phyloP scores from a whole-genome alignment of 2,797 vertebrate species.

The Triplophysa bombifrons region DNA sequence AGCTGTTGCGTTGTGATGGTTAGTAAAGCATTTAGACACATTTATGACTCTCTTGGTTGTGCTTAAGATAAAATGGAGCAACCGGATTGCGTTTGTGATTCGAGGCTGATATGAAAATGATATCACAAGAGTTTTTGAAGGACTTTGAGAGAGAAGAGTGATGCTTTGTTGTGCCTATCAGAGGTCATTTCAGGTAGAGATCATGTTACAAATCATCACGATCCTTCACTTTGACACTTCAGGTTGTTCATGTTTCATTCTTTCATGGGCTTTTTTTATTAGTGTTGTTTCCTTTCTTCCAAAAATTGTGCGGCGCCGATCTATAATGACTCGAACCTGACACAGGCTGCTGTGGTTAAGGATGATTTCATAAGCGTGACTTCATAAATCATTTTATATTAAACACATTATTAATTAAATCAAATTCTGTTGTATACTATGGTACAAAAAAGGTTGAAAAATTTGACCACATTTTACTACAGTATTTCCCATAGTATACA shows the following conservation, averaged over 20 bases:
- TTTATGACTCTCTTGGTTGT: constrained; percentile 4
- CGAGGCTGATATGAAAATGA: not conserved
- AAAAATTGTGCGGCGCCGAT: not conserved
- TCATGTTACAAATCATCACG: not conserved
- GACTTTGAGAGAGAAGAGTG: not conserved
- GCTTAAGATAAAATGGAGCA: not conserved
- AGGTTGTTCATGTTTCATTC: not conserved
- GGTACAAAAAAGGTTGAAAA: too few relatives aligned
- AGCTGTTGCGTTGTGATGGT: not conserved
- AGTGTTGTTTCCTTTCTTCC: not conserved
- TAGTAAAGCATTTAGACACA: not conserved
- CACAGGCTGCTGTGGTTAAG: not conserved
- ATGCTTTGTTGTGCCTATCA: not conserved
- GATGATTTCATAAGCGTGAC: too few relatives aligned
- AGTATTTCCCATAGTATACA: too few relatives aligned
- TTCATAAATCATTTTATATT: too few relatives aligned
- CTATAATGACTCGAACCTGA: not conserved
- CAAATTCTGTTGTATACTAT: too few relatives aligned
- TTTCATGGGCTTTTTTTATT: not conserved
- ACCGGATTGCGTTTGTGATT: not conserved
- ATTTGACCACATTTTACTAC: too few relatives aligned
- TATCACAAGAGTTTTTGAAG: not conserved
- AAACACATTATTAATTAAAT: too few relatives aligned
- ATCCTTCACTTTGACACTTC: not conserved
- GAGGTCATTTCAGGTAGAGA: not conserved